Evolutionary conservation across 2,113 vertebrate genomes (phyloP).

Genomic region (Hippocampus zosterae): DNA sequence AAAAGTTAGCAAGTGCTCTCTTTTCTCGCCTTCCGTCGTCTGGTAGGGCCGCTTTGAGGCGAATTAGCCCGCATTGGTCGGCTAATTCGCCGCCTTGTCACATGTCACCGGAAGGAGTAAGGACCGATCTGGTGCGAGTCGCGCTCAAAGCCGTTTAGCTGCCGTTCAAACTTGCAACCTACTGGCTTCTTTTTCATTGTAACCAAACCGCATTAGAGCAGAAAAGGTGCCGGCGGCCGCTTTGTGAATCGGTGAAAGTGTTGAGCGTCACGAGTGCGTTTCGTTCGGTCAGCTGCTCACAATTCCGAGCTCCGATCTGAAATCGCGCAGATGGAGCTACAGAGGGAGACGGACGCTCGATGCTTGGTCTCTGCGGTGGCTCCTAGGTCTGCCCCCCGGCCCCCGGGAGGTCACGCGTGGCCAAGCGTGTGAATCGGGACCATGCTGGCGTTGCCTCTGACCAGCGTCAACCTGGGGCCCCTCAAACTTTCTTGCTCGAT

Average conservation of each 20-base stretch:
- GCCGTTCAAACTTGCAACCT: too few species aligned
- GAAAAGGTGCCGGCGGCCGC: not conserved
- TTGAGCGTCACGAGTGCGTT: not conserved
- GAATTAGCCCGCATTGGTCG: not conserved
- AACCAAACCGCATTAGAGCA: not conserved
- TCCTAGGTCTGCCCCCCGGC: slow-evolving; percentile 44
- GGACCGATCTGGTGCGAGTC: not conserved
- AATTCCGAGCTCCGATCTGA: not conserved
- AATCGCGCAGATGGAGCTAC: slow-evolving; percentile 62
- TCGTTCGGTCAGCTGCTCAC: not conserved
- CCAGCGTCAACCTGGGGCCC: not conserved
- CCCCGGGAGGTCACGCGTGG: slow-evolving; percentile 22
- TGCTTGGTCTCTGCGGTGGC: slow-evolving; percentile 39
- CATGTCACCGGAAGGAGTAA: not conserved
- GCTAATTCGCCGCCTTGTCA: not conserved
- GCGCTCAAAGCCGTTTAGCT: not conserved
- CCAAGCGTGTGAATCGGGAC: not conserved
- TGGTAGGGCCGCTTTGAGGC: not conserved
- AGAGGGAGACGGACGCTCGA: slow-evolving; percentile 61
- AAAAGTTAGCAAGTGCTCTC: not conserved
- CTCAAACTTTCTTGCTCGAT: not conserved
- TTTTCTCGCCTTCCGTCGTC: not conserved
- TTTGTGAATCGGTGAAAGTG: not conserved
- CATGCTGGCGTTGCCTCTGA: slow-evolving; percentile 37
- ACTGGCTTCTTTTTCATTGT: too few species aligned